Conservation (phyloP, 1,140 invertebrate species). For the Pseudomyrmex concolor region DNA sequence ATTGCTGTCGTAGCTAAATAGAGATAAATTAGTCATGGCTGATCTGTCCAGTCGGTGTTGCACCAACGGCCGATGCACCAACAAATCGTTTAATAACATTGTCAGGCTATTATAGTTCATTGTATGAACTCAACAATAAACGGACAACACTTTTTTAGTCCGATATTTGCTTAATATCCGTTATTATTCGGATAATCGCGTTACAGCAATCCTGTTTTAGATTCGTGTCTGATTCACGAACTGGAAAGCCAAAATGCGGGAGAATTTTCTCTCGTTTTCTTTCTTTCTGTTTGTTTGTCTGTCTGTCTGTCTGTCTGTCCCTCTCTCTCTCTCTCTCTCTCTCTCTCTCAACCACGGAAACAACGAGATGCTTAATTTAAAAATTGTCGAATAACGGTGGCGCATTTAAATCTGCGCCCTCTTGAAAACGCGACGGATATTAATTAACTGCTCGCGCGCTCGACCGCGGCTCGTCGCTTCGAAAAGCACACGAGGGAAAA, state of each 20-base stretch:
- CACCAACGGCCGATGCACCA: constrained; percentile 50
- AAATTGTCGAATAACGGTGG: constrained; percentile 29
- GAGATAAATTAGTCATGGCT: constrained; percentile 54
- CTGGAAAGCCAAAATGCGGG: constrained; percentile 15
- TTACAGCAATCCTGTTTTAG: constrained; percentile 58
- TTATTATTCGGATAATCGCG: constrained; percentile 52
- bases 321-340: no score
- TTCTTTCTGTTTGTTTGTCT: background rate
- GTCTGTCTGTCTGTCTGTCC: background rate
- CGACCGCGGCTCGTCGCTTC: constrained; percentile 8
- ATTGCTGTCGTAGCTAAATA: constrained; percentile 44
- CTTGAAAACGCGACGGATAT: constrained; percentile 43
- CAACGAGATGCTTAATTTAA: constrained; percentile 34
- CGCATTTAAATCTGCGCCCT: constrained; percentile 9
- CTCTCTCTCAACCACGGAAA: background rate
- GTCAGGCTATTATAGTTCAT: constrained; percentile 66
- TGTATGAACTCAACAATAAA: constrained; percentile 67
- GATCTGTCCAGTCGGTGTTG: constrained; percentile 49
- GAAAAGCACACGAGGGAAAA: background rate
- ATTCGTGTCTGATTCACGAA: constrained; percentile 49
- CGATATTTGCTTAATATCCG: constrained; percentile 55
- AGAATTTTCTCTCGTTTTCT: background rate
- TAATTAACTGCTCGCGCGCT: constrained; percentile 37
- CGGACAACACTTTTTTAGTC: constrained; percentile 63
- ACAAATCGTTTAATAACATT: constrained; percentile 71